Evolutionary conservation across 53 echinoderm and acorn worm genomes (phyloP).

Genomic region (Zoroaster sp.): DNA sequence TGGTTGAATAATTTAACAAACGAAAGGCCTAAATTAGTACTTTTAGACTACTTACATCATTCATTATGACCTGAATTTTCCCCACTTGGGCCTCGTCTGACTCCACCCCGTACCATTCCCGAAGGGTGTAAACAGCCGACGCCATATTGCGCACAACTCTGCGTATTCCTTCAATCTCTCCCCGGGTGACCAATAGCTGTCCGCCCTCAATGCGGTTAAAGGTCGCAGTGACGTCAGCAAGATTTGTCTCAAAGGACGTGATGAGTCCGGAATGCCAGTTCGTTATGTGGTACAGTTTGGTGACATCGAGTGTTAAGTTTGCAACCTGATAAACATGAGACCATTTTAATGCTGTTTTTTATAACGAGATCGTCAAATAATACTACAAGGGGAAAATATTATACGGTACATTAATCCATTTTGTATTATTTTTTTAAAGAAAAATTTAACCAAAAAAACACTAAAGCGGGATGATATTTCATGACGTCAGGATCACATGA

Average conservation of each 20-base stretch:
- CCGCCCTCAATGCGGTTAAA: slow-evolving; percentile 37
- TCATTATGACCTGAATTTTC: background rate
- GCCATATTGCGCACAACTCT: background rate
- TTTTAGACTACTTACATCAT: background rate
- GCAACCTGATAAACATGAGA: background rate
- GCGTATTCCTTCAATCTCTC: slow-evolving; percentile 12
- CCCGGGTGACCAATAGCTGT: slow-evolving; percentile 9
- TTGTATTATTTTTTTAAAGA: background rate
- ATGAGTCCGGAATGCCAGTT: background rate
- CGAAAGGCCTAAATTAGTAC: background rate
- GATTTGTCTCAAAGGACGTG: background rate
- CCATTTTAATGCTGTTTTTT: background rate
- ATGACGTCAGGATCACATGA: background rate
- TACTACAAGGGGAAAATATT: background rate
- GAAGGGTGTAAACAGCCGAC: background rate
- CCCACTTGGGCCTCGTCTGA: background rate
- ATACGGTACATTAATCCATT: background rate
- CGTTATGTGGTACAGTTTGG: background rate
- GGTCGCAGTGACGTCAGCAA: background rate
- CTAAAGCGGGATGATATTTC: background rate
- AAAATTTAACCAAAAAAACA: background rate
- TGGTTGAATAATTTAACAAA: background rate
- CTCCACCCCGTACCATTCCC: background rate
- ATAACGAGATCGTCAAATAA: background rate
- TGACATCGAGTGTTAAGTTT: background rate